Evolutionary conservation across 2,888 invertebrate genomes (phyloP), one percentile per base, ranked within the genome.

Genomic region (Macrosiphum euphorbiae): DNA sequence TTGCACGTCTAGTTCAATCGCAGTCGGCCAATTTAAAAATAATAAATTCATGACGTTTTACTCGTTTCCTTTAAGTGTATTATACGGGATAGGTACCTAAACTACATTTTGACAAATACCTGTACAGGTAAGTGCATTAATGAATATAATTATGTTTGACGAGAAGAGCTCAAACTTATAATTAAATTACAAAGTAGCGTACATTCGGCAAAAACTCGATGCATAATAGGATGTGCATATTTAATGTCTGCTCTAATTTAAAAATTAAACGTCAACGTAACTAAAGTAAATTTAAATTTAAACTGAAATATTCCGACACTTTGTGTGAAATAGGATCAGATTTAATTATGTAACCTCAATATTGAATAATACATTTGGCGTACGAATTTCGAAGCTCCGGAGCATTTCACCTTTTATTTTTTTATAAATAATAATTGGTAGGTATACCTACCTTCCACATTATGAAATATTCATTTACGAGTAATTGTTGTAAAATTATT

Each of bases 311-410:
- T 35, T 52, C 86, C 58, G 44, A 13, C 55, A n/a, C 58, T 41
- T 3, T 85, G 20, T 20, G 41, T 28, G 10, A 20, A 55, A 41
- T 26, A 47, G 58, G 58, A 86, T 91, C 44, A 24, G 55, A 91
- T 91, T 91, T 91, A 28, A 91, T 91, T 91, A 91, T n/a, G 85
- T 44, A 24, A 44, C 58, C 55, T 47, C 85, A 35, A 86, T 47
- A 47, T 47, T 61, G n/a, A 91, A 61, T 86, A 58, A 91, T 84
- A 47, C 24, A 47, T 91, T 58, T 44, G 55, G n/a, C 44, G 47
- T 28, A 78, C n/a, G 13, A 35, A 89, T 89, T 11, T 89, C 44
- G 8, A 78, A 78, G 20, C 35, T 78, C 8, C 16, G 41, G 0
- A 55, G 8, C 26, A 28, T 41, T 88, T 88, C 11, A 55, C 1